Evolutionary conservation across 2,888 invertebrate genomes (phyloP).

Genomic region (Tillus elongatus): DNA sequence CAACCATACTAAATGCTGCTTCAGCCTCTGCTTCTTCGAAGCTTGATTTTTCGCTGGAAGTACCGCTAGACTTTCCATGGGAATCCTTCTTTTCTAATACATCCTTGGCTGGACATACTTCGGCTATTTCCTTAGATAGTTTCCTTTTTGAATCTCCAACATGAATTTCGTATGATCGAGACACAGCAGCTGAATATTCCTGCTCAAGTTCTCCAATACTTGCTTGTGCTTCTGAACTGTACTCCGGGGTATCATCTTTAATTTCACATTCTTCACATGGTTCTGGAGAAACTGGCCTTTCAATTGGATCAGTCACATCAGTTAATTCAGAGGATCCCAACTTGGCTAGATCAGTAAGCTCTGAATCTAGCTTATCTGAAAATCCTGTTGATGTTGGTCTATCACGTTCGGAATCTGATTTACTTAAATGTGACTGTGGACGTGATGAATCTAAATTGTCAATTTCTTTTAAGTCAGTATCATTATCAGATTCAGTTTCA

Average conservation of each 20-base stretch:
- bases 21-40: constrained; percentile 46
- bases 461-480: no score
- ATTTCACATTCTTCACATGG: constrained; percentile 40
- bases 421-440: constrained; percentile 33
- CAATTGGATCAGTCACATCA: constrained; percentile 42
- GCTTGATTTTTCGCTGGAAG: constrained; percentile 41
- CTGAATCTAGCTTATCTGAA: constrained; percentile 40
- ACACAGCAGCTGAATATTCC: constrained; percentile 38
- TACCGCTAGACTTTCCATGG: constrained; percentile 36
- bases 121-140: constrained; percentile 32
- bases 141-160: constrained; percentile 27
- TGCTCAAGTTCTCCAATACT: no score
- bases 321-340: constrained; percentile 37
- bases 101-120: constrained; percentile 31
- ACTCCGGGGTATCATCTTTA: constrained; percentile 39
- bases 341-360: constrained; percentile 37
- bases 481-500: constrained; percentile 30
- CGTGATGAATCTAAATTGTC: constrained; percentile 23
- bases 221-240: constrained; percentile 33
- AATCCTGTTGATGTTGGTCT: constrained; percentile 36
- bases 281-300: constrained; percentile 47
- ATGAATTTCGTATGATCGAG: constrained; percentile 19
- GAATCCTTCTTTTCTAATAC: constrained; percentile 34
- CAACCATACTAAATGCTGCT: constrained; percentile 44
- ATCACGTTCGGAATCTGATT: constrained; percentile 36